Percentiles rank a stretch among this genome's conserved stretches.
These are phyloP conservation scores for Rhyacophila evoluta DNA, from an alignment of 2,888 invertebrate genomes.

Conservation along the genomic window DNA sequence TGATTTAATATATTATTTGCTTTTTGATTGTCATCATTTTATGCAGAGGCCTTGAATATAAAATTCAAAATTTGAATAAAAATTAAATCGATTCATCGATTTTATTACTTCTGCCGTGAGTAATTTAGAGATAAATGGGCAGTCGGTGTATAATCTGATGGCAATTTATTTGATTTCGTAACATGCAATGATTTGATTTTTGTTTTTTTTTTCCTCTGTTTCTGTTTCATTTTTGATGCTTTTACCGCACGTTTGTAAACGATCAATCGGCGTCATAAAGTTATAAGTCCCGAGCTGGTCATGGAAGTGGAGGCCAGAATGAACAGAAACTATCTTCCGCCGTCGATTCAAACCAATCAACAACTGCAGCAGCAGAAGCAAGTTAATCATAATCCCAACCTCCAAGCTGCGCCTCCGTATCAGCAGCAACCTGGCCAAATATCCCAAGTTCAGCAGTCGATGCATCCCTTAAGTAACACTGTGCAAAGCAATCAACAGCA, in stretches of 20 bases:
- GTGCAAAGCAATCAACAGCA: slow-evolving; percentile 57
- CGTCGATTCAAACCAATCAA: slow-evolving; percentile 71
- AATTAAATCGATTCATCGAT: no score
- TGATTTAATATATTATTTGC: no score
- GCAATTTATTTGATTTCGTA: slow-evolving; percentile 34
- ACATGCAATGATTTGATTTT: slow-evolving; percentile 47
- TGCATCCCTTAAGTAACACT: not conserved
- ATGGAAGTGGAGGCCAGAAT: slow-evolving; percentile 91
- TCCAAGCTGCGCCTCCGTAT: slow-evolving; percentile 49
- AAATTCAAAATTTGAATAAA: no score
- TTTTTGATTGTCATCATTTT: no score
- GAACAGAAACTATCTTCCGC: slow-evolving; percentile 84
- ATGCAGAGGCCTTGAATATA: no score
- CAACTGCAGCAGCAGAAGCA: slow-evolving; percentile 59
- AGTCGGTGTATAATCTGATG: no score
- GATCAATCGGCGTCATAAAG: slow-evolving; percentile 65
- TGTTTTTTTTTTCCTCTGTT: slow-evolving; percentile 56
- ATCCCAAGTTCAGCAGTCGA: slow-evolving; percentile 55
- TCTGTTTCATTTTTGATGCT: slow-evolving; percentile 50
- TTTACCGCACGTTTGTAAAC: slow-evolving; percentile 39
- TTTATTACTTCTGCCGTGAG: no score
- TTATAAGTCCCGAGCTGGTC: slow-evolving; percentile 89
- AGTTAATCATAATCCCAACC: slow-evolving; percentile 34
- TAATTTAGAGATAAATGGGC: no score
- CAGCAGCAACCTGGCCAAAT: slow-evolving; percentile 54